These are phyloP conservation scores for Laupala kohalensis DNA, from an alignment of 1,140 invertebrate species.

Conservation along the genomic window DNA sequence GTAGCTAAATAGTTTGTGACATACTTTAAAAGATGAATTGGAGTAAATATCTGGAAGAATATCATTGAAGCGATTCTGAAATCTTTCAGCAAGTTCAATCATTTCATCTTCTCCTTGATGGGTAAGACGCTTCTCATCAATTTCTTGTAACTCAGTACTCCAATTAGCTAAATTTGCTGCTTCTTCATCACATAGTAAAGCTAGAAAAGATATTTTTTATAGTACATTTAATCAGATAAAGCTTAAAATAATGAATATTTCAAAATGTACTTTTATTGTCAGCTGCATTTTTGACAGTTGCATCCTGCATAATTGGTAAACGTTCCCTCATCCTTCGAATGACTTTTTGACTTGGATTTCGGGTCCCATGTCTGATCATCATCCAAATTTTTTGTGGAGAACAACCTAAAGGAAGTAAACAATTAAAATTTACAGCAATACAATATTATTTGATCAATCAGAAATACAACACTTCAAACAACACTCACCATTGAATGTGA, in stretches of 20 bases:
- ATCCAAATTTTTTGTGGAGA: constrained; percentile 45
- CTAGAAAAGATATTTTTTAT: constrained; percentile 16
- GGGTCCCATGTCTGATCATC: constrained; percentile 50
- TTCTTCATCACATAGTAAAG: constrained; percentile 26
- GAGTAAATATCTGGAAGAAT: constrained; percentile 40
- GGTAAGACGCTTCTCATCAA: constrained; percentile 38
- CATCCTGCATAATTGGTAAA: constrained; percentile 32
- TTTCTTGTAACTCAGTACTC: constrained; percentile 25
- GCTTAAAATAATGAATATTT: background rate
- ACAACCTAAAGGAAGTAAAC: constrained; percentile 36
- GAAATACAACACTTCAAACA: background rate
- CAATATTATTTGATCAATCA: background rate
- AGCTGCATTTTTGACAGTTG: constrained; percentile 8
- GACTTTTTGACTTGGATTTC: constrained; percentile 41
- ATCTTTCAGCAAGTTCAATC: constrained; percentile 45
- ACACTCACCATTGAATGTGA: constrained; percentile 4
- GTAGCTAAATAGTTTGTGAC: background rate
- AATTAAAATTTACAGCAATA: background rate
- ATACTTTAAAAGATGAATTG: constrained; percentile 41
- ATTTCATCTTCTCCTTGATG: constrained; percentile 53
- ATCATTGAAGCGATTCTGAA: constrained; percentile 45
- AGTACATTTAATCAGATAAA: background rate
- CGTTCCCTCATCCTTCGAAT: constrained; percentile 34
- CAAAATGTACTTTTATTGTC: background rate
- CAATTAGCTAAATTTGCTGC: constrained; percentile 35